A percentile compares a stretch with the other conserved stretches of the same genome.
Conservation (phyloP, 2,888 invertebrate genomes). For the Unio delphinus region DNA sequence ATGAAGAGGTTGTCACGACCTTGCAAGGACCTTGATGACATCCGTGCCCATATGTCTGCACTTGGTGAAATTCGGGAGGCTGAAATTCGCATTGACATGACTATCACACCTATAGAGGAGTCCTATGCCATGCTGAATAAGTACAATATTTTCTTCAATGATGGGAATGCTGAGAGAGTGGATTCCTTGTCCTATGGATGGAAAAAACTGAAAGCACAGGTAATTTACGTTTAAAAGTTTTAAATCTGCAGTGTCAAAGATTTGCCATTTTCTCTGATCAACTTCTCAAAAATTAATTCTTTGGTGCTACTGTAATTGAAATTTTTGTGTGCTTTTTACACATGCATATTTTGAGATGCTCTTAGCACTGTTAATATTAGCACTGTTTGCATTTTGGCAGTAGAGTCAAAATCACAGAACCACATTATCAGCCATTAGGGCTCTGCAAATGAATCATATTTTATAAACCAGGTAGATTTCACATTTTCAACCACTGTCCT, state of each 20-base stretch:
- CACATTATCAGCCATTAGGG: no score
- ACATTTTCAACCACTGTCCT: no score
- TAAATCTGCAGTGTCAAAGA: neutral
- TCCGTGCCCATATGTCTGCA: conserved; percentile 87
- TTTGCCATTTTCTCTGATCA: conserved; percentile 2
- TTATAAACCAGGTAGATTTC: no score
- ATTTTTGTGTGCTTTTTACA: no score
- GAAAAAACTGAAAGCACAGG: conserved; percentile 81
- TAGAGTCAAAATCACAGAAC: no score
- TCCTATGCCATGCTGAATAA: conserved; percentile 92
- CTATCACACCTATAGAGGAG: conserved; percentile 95
- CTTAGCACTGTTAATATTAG: neutral
- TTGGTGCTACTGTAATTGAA: neutral
- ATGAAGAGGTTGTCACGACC: conserved; percentile 90
- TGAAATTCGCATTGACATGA: conserved; percentile 95
- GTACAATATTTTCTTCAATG: conserved; percentile 88
- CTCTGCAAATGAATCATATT: no score
- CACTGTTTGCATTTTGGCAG: neutral
- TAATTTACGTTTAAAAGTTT: conserved; percentile 12
- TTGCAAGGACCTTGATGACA: conserved; percentile 89
- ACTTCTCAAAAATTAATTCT: neutral
- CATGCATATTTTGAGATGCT: neutral
- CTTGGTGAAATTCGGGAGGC: conserved; percentile 90
- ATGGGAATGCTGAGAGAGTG: conserved; percentile 92
- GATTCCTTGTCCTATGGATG: conserved; percentile 92